Evolutionary conservation across 1,140 invertebrate species (phyloP), one percentile per base, ranked within the genome.

Genomic region (Pseudobourletiella spinata): DNA sequence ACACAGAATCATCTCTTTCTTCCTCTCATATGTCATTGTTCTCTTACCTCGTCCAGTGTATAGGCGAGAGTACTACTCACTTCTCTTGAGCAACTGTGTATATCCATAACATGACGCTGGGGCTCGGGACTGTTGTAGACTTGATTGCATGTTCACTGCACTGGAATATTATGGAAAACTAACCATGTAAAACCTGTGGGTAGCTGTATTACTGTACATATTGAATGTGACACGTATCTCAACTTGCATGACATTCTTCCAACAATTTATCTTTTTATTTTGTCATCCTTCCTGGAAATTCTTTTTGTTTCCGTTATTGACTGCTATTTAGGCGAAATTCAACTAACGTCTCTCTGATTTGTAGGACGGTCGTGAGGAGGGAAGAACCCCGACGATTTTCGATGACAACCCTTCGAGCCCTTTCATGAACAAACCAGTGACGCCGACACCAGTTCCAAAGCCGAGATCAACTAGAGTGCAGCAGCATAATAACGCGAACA

Each of bases 381-480:
- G 6, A 26, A 16, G 15, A 48, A n/a, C 18, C 24, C 22, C 8
- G 14, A 11, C 28, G 20, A 26, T 26, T 28, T 26, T 54, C 25
- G 25, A 8, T 11, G 20, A 30, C 8, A 20, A 28, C 11, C 6
- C 28, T 54, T 6, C 50, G 11, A 48, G 11, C 46, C 6, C 46
- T 11, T 6, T 22, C 8, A 29, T 18, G 18, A 57, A 48, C 8
- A 61, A 68, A 73, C 74, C n/a, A 73, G 72, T 28, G 75, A 74
- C 22, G 73, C 75, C 30, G 75, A 74, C 22, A 71, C 76, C 62
- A 35, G 54, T 66, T n/a, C 69, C 67, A 11, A 69, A 66, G 30
- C 66, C 64, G 14, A 51, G 59, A 44, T 62, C 61, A 26, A 56
- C 65, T 2, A 43, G 54, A 44, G 46, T 63, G 3, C 58, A 61